Conservation (phyloP, 1,140 invertebrate species). For the Drosophila simulans region DNA sequence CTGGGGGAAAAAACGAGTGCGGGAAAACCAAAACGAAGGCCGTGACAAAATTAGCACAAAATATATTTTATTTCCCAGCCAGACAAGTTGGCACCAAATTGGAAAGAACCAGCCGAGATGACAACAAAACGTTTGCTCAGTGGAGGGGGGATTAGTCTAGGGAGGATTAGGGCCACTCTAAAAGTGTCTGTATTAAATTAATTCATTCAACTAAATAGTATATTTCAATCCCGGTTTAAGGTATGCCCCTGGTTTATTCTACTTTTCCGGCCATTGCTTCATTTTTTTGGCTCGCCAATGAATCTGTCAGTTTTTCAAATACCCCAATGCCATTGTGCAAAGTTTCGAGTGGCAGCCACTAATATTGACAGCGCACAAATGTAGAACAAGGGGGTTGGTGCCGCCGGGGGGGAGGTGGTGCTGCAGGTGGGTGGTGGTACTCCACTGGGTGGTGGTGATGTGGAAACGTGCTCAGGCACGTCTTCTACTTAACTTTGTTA, state of each 20-base stretch:
- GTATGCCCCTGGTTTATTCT: neutral
- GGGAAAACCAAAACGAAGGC: neutral
- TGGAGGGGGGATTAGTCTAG: neutral
- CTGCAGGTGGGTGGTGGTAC: neutral
- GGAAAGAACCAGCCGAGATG: neutral
- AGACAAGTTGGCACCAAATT: constrained; percentile 27
- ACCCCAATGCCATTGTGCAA: constrained; percentile 51
- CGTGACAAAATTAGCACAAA: constrained; percentile 77
- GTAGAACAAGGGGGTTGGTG: constrained; percentile 40
- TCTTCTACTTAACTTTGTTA: constrained; percentile 77
- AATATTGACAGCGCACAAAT: constrained; percentile 57
- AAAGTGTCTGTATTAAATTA: too few relatives aligned
- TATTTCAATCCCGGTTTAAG: neutral
- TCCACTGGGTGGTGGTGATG: constrained; percentile 1
- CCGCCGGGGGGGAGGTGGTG: neutral
- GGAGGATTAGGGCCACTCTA: too few relatives aligned
- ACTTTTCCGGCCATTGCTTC: neutral
- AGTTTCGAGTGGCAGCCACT: constrained; percentile 59
- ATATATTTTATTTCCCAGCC: constrained; percentile 62
- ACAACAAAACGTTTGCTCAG: neutral
- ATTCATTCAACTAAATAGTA: too few relatives aligned
- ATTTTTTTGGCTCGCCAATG: constrained; percentile 18
- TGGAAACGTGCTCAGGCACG: constrained; percentile 61
- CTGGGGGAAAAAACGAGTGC: too few relatives aligned
- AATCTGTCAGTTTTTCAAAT: constrained; percentile 51